Percentiles rank a stretch among this genome's conserved stretches.
Evolutionary conservation across 2,888 invertebrate genomes (phyloP).

Genomic region (Octonoba sinensis): DNA sequence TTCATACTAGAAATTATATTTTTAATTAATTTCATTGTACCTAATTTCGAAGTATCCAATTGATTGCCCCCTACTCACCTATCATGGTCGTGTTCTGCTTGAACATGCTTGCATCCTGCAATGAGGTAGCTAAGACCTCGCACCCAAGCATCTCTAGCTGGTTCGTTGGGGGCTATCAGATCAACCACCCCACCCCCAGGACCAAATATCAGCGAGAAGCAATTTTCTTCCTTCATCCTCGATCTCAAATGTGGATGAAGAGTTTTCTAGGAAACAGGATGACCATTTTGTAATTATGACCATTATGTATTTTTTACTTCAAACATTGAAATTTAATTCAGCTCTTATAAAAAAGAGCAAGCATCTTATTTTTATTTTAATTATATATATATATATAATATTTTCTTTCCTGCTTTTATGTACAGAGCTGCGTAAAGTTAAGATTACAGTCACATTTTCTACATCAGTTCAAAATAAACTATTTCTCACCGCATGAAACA

Average conservation of each 20-base stretch:
- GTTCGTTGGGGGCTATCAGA: slow-evolving; percentile 70
- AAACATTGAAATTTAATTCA: too few species aligned
- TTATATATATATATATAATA: background rate
- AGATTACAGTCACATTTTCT: too few species aligned
- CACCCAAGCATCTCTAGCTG: slow-evolving; percentile 68
- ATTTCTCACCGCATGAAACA: too few species aligned
- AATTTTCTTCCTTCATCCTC: slow-evolving; percentile 54
- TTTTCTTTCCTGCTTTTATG: too few species aligned
- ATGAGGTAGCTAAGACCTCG: slow-evolving; percentile 70
- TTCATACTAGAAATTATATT: too few species aligned
- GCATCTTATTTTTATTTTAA: background rate
- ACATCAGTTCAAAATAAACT: too few species aligned
- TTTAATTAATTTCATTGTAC: too few species aligned
- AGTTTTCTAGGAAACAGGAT: slow-evolving; percentile 12
- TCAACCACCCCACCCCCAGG: slow-evolving; percentile 69
- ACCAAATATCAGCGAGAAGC: slow-evolving; percentile 66
- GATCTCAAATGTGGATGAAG: slow-evolving; percentile 46
- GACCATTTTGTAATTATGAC: background rate
- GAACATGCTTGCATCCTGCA: slow-evolving; percentile 62
- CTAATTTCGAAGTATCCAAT: too few species aligned
- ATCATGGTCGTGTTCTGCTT: slow-evolving; percentile 39
- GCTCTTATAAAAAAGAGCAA: background rate
- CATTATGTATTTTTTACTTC: background rate
- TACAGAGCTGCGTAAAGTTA: too few species aligned
- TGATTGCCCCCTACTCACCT: slow-evolving; percentile 11